Evolutionary conservation across 2,888 invertebrate genomes (phyloP).

Genomic region (Trissolcus brochymenae): DNA sequence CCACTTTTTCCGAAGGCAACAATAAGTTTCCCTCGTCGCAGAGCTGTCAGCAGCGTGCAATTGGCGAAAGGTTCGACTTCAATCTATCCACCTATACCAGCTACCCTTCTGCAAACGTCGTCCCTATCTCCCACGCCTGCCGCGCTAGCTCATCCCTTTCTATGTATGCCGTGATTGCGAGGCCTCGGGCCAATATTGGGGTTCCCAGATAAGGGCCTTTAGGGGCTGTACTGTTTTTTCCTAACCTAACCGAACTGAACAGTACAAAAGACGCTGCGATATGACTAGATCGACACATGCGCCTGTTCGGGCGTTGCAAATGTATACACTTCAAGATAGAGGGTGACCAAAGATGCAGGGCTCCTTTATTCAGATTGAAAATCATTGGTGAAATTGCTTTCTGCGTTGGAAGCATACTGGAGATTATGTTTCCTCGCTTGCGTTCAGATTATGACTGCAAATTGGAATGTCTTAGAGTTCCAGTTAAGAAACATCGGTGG

Average conservation of each 20-base stretch:
- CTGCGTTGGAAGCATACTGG: constrained; percentile 15
- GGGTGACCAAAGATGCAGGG: constrained; percentile 45
- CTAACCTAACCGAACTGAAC: constrained; percentile 54
- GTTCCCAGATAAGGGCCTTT: constrained; percentile 67
- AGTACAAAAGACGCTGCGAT: constrained; percentile 44
- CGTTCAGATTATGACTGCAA: constrained; percentile 40
- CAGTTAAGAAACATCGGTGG: constrained; percentile 8
- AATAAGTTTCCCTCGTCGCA: constrained; percentile 71
- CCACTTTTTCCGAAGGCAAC: constrained; percentile 56
- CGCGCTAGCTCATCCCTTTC: constrained; percentile 70
- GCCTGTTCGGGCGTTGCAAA: constrained; percentile 16
- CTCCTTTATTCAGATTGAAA: constrained; percentile 50
- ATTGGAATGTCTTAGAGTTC: constrained; percentile 43
- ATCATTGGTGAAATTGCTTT: constrained; percentile 53
- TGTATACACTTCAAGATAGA: constrained; percentile 42
- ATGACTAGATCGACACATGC: constrained; percentile 37
- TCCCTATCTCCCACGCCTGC: constrained; percentile 56
- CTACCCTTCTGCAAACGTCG: constrained; percentile 54
- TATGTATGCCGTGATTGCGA: constrained; percentile 73
- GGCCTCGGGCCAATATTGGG: constrained; percentile 73
- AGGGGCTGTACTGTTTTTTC: constrained; percentile 56
- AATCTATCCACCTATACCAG: constrained; percentile 56
- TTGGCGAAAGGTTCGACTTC: constrained; percentile 65
- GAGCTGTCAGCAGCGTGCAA: constrained; percentile 73
- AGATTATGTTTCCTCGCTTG: constrained; percentile 32